Percentiles rank a stretch among this genome's conserved stretches.
Conservation (phyloP, 2,113 vertebrate species). For the Taurulus bubalis region DNA sequence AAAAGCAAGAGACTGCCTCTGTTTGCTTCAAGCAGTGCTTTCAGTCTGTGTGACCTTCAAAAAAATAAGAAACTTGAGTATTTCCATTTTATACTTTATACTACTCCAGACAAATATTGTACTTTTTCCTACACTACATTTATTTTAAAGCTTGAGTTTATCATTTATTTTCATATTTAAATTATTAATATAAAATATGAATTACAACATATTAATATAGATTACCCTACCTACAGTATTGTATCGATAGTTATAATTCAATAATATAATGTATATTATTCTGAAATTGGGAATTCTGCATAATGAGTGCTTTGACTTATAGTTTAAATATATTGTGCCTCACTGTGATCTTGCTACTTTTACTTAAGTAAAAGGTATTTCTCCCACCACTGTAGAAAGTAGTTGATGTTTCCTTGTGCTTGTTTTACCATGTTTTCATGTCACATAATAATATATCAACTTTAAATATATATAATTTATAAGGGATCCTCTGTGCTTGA, state of each 20-base stretch:
- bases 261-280: neutral
- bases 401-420: neutral
- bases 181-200: neutral
- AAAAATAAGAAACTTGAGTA: neutral
- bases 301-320: neutral
- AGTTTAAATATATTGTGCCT: neutral
- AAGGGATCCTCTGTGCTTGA: neutral
- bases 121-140: neutral
- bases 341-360: neutral
- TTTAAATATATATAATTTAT: constrained; percentile 1
- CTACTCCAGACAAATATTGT: neutral
- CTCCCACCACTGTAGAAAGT: neutral
- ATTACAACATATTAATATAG: neutral
- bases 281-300: neutral
- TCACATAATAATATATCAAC: neutral
- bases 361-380: neutral
- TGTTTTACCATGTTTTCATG: neutral
- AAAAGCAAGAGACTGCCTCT: constrained; percentile 29
- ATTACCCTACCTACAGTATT: neutral
- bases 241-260: neutral
- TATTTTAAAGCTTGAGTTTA: neutral
- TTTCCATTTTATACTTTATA: neutral
- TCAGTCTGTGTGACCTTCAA: constrained; percentile 39
- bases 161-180: neutral
- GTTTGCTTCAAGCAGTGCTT: constrained; percentile 45